Evolutionary conservation across 2,888 invertebrate species (phyloP).

Genomic region (Drosophila lutescens): DNA sequence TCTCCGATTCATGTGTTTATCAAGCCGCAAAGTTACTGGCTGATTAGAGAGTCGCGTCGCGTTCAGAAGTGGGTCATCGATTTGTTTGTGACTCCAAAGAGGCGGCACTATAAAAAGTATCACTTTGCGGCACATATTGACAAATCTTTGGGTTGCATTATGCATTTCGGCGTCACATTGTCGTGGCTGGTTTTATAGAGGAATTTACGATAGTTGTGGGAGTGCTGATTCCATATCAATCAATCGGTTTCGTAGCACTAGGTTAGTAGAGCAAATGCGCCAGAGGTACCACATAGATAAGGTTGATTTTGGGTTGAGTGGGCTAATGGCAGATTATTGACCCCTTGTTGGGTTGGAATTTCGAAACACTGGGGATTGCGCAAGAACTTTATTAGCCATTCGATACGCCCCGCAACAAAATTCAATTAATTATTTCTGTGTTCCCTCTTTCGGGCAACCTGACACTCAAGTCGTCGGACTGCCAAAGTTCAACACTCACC

Average conservation of each 20-base stretch:
- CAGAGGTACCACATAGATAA: constrained; percentile 15
- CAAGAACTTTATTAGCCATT: constrained; percentile 57
- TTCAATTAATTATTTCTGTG: constrained; percentile 65
- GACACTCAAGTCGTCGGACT: constrained; percentile 27
- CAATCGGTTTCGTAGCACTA: constrained; percentile 5
- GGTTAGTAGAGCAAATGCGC: constrained; percentile 33
- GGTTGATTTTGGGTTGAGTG: neutral
- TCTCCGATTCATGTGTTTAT: constrained; percentile 27
- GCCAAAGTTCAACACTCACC: constrained; percentile 64
- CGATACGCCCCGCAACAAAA: constrained; percentile 59
- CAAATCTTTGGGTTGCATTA: constrained; percentile 33
- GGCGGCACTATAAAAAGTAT: constrained; percentile 56
- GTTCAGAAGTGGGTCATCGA: constrained; percentile 59
- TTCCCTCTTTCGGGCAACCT: constrained; percentile 30
- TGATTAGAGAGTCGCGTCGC: constrained; percentile 62
- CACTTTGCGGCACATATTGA: constrained; percentile 18
- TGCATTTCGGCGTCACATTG: constrained; percentile 12
- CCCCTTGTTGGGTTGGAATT: constrained; percentile 15
- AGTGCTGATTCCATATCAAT: constrained; percentile 27
- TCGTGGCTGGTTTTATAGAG: neutral
- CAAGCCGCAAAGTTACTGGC: constrained; percentile 42
- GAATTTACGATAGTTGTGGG: constrained; percentile 21
- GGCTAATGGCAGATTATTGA: constrained; percentile 21
- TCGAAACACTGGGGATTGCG: constrained; percentile 46
- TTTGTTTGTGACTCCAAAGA: constrained; percentile 43